phyloP scores from a whole-genome alignment of 1,140 invertebrate genomes.

The Macrobrachium rosenbergii region DNA sequence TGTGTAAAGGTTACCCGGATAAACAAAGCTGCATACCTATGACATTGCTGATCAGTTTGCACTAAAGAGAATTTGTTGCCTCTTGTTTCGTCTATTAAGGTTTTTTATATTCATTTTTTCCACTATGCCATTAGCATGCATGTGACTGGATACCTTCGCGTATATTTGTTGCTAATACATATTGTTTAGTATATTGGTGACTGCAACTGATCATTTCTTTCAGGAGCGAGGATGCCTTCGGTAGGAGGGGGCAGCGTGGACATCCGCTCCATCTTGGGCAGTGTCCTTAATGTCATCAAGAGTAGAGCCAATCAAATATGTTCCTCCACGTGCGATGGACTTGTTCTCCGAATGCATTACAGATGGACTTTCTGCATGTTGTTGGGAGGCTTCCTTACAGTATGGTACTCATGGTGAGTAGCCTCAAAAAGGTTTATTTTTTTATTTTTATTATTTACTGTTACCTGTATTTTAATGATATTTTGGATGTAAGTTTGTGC shows the following conservation, averaged over 20 bases:
- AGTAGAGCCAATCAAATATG: conserved; percentile 58
- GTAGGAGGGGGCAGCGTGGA: conserved; percentile 64
- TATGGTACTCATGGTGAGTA: conserved; percentile 66
- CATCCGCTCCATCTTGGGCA: conserved; percentile 64
- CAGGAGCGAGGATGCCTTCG: conserved; percentile 65
- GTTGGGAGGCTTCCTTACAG: conserved; percentile 58
- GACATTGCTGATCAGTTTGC: no score
- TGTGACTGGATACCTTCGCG: no score
- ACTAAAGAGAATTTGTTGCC: no score
- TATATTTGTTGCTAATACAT: no score
- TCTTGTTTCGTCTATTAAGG: no score
- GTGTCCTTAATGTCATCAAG: conserved; percentile 62
- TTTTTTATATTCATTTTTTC: no score
- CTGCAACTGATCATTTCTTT: neutral
- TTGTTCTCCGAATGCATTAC: conserved; percentile 64
- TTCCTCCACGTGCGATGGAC: conserved; percentile 61
- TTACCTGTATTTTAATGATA: neutral
- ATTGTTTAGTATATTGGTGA: no score
- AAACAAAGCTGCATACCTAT: no score
- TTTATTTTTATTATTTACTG: neutral
- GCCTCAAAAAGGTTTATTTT: neutral
- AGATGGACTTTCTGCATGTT: conserved; percentile 65
- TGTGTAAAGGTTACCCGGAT: no score
- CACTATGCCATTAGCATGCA: no score
- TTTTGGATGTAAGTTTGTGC: no score